Base-by-base conservation (phyloP, 2,797 vertebrate species). In the Meriones psammophilus region DNA sequence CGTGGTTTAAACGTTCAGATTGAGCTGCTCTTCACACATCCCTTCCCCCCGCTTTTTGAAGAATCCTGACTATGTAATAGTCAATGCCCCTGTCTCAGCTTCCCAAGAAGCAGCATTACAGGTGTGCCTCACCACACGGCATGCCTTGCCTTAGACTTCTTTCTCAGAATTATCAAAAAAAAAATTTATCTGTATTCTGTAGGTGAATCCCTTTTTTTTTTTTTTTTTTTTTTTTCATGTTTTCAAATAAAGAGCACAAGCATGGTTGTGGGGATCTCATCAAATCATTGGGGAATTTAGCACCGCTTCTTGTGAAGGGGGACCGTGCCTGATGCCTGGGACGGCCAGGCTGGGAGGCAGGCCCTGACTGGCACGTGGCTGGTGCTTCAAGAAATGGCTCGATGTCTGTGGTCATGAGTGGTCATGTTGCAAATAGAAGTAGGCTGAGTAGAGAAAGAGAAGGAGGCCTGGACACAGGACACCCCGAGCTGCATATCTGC, bases 81-180 rank as follows among this genome's bases (percentile, higher is more conserved):
- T 42, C 56, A 74, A 5, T 60, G 28, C 36, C 42, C 54, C 71
- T 88, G 36, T 28, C 71, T 74, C 39, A 33, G 87, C 58, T 39
- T 62, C 36, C 54, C 36, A 74, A 15, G 18, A 0, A 30, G 56
- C 46, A 28, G 36, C 26, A 74, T 62, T 42, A 74, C 5, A 30
- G 9, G 28, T 30, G 54, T 30, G 15, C 14, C 4, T 17, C 46
- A 26, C 54, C 54, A 60, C 0, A 4, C 36, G 56, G 3, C 42
- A 42, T 17, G 28, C 3, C 26, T 76, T 76, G 14, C 28, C 56
- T 74, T 60, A 46, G 54, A 20, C 54, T 69, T 78, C 22, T 39
- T 84, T 83, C 89, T 88, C 26, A 69, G 33, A 79, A 54, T 94
- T 68, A 39, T n/a, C 15, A n/a, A 81, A 91, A 86, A 42, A 42